A percentile compares a stretch with the other conserved stretches of the same genome.
phyloP scores from a whole-genome alignment of 1,140 invertebrate species.

The Hycleus cichorii region DNA sequence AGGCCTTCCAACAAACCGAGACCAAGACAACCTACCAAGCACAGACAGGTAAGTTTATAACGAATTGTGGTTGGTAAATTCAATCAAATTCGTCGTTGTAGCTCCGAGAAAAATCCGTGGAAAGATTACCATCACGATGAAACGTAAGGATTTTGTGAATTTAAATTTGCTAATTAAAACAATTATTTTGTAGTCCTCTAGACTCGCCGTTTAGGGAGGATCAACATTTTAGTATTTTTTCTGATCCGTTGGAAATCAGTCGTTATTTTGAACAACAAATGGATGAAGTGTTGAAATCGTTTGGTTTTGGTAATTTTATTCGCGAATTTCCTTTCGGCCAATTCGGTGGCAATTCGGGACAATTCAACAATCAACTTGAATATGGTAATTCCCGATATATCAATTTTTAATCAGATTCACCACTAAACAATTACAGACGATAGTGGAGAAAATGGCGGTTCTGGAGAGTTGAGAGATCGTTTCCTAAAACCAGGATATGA shows the following conservation, averaged over 20 bases:
- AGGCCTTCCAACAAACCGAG: too few relatives aligned
- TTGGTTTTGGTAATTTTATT: constrained; percentile 28
- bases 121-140: too few relatives aligned
- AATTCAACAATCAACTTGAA: background rate
- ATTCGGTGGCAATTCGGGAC: constrained; percentile 3
- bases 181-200: too few relatives aligned
- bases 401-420: background rate
- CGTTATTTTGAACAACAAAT: constrained; percentile 44
- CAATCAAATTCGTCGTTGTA: too few relatives aligned
- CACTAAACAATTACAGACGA: background rate
- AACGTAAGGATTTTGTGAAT: too few relatives aligned
- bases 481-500: constrained; percentile 43
- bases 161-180: too few relatives aligned
- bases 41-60: too few relatives aligned
- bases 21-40: too few relatives aligned
- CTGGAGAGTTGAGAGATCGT: constrained; percentile 38
- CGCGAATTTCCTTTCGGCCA: constrained; percentile 13
- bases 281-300: constrained; percentile 39
- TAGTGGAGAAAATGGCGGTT: background rate
- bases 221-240: constrained; percentile 40
- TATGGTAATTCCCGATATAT: background rate
- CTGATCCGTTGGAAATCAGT: constrained; percentile 44
- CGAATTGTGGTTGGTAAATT: too few relatives aligned
- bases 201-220: too few relatives aligned
- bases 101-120: too few relatives aligned